Conservation (phyloP, 1,140 invertebrate species). For the Orussus abietinus region DNA sequence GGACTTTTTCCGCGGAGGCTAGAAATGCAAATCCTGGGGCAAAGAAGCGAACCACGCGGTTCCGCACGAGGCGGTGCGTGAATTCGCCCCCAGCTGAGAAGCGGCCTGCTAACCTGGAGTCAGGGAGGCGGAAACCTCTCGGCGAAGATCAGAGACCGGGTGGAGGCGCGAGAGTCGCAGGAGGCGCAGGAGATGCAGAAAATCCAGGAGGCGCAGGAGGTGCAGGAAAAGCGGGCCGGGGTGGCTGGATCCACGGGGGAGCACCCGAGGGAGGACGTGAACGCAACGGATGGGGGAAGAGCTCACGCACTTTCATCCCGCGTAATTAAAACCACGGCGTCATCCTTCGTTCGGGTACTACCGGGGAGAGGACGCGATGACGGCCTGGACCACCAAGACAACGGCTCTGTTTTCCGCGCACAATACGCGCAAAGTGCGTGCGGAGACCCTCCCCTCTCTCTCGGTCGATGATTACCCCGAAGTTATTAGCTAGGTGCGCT, state of each 20-base stretch:
- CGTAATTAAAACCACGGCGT: constrained; percentile 48
- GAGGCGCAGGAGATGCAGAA: background rate
- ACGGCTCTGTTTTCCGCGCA: constrained; percentile 25
- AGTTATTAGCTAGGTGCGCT: constrained; percentile 45
- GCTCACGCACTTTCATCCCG: constrained; percentile 41
- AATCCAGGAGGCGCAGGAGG: no score
- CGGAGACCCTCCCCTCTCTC: background rate
- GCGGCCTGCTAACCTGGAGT: no score
- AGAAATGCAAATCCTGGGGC: no score
- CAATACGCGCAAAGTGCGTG: constrained; percentile 20
- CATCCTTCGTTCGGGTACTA: constrained; percentile 26
- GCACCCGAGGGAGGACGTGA: no score
- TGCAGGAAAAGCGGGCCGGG: no score
- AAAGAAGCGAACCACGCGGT: no score
- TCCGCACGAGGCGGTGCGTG: no score
- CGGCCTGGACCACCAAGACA: constrained; percentile 16
- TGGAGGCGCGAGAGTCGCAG: background rate
- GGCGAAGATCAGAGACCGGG: background rate
- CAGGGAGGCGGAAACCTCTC: no score
- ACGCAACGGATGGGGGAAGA: background rate
- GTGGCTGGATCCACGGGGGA: no score
- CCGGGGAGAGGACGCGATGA: constrained; percentile 20
- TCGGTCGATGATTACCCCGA: constrained; percentile 43
- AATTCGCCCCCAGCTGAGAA: no score
- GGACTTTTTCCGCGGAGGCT: no score